These are phyloP conservation scores for Gallinago stenura DNA, from an alignment of 2,797 vertebrate species.

Conservation along the genomic window DNA sequence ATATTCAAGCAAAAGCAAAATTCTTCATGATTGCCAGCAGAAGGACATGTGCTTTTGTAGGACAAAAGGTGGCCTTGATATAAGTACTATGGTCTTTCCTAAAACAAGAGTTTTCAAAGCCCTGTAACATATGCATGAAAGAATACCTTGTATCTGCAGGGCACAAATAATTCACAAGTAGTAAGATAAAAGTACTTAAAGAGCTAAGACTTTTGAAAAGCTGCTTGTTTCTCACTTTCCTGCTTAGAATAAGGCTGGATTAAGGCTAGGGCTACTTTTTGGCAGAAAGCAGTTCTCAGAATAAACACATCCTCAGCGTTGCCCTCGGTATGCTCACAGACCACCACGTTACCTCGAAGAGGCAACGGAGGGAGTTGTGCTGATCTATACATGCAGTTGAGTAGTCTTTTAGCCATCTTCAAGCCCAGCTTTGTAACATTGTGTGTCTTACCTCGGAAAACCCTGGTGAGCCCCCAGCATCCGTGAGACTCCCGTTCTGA, in stretches of 20 bases:
- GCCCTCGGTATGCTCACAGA: background rate
- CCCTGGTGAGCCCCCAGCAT: background rate
- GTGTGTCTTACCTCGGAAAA: slow-evolving; percentile 72
- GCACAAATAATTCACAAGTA: background rate
- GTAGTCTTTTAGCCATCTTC: background rate
- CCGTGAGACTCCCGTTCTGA: background rate
- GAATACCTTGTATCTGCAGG: background rate
- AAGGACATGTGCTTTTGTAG: background rate
- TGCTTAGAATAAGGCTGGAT: background rate
- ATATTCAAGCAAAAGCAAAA: background rate
- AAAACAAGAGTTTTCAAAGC: background rate
- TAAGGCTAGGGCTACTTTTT: background rate
- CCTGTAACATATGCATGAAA: background rate
- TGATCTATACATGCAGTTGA: accelerated
- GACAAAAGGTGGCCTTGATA: background rate
- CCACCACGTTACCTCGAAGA: background rate
- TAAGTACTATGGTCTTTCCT: background rate
- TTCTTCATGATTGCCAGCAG: background rate
- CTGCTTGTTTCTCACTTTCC: background rate
- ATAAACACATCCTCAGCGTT: background rate
- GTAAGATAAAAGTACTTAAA: background rate
- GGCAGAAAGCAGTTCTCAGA: background rate
- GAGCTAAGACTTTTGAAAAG: background rate
- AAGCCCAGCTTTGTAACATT: background rate
- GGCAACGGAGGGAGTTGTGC: background rate